Evolutionary conservation across 2,113 vertebrate genomes (phyloP).

Genomic region (Leucopternis melanops): DNA sequence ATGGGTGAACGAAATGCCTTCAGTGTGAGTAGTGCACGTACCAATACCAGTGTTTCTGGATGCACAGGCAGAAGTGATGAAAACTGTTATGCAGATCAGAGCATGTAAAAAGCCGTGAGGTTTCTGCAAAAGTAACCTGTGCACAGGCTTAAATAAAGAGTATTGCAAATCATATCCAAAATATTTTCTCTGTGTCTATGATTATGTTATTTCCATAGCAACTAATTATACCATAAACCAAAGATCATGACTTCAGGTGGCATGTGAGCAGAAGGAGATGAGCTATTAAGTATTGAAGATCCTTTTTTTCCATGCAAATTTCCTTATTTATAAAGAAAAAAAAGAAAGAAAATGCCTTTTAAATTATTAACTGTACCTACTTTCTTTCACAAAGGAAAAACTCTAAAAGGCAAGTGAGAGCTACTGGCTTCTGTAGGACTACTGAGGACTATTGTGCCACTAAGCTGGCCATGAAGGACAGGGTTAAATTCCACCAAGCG

Average conservation of each 20-base stretch:
- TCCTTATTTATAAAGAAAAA: not conserved
- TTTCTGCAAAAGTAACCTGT: not conserved
- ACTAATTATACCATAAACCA: slow-evolving; percentile 47
- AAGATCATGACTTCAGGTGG: slow-evolving; percentile 56
- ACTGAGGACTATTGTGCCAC: not conserved
- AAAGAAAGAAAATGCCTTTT: not conserved
- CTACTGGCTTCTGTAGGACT: not conserved
- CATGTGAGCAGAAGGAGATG: slow-evolving; percentile 47
- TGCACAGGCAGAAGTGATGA: not conserved
- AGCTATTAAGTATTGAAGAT: slow-evolving; percentile 20
- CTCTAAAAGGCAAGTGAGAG: not conserved
- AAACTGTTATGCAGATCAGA: not conserved
- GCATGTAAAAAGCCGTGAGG: not conserved
- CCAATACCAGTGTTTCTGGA: not conserved
- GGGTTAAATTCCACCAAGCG: not conserved
- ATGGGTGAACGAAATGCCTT: not conserved
- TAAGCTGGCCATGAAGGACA: not conserved
- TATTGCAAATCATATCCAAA: slow-evolving; percentile 1
- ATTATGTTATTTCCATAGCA: slow-evolving; percentile 50
- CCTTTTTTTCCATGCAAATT: not conserved
- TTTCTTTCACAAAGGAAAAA: too few relatives aligned
- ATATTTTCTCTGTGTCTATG: slow-evolving; percentile 14
- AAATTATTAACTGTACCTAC: too few relatives aligned
- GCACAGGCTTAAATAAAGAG: slow-evolving; percentile 10
- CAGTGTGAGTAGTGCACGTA: not conserved